phyloP scores from a whole-genome alignment of 2,797 vertebrate genomes.

The Anguilla anguilla region DNA sequence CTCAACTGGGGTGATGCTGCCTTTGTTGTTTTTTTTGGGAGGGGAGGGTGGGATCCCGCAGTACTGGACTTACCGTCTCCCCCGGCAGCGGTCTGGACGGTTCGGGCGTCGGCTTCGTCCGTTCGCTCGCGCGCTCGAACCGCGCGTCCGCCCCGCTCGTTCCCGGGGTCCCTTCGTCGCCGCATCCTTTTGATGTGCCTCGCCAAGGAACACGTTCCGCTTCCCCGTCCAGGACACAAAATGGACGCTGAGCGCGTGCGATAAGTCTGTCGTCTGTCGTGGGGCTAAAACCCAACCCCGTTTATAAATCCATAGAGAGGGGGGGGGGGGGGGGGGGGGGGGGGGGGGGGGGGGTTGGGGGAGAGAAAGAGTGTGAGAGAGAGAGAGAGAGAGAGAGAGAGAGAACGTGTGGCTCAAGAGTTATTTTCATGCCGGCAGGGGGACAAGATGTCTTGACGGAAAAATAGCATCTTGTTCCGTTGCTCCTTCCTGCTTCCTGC shows the following conservation, averaged over 20 bases:
- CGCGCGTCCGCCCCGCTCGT: neutral
- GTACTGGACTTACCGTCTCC: neutral
- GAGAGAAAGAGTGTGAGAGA: no score
- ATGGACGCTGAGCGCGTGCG: neutral
- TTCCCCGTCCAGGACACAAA: constrained; percentile 1
- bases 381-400: no score
- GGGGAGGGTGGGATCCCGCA: neutral
- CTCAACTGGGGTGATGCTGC: neutral
- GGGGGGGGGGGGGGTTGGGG: no score
- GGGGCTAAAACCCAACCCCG: neutral
- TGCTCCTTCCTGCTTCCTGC: neutral
- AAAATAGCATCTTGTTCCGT: neutral
- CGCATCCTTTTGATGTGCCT: neutral
- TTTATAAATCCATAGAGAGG: neutral
- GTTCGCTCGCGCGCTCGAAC: neutral
- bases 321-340: no score
- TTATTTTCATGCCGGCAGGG: neutral
- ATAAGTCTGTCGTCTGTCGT: neutral
- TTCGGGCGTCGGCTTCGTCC: neutral
- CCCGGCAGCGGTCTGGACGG: neutral
- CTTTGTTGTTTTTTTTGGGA: neutral
- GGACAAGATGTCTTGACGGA: constrained; percentile 13
- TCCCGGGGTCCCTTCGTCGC: neutral
- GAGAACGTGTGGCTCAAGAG: neutral
- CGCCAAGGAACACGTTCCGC: neutral